Base-by-base conservation (phyloP, 2,113 vertebrate species). In the Brachypodius melanocephalos region DNA sequence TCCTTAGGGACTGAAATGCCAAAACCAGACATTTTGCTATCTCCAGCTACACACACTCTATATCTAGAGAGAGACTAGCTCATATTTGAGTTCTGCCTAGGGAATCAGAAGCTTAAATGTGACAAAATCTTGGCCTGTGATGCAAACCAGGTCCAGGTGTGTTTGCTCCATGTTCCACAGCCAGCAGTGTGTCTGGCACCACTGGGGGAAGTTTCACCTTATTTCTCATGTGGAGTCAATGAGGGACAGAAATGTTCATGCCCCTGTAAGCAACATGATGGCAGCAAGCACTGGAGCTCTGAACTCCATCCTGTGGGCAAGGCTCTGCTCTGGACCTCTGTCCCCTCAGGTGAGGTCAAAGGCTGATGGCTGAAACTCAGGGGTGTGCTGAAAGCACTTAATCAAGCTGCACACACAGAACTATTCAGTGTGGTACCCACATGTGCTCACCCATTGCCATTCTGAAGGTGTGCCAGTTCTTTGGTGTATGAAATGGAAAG, bases 401-500 rank as follows among this genome's bases (percentile, higher is more conserved):
- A 45, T 32, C 29, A 1, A 86, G 78, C 78, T 75, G 46, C 63
- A 34, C 10, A 1, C 20, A 6, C 26, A 85, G 52, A 73, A 32
- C 57, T 87, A 25, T 29, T 83, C 69, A 36, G 67, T 82, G 57
- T 78, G 43, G 38, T 38, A 38, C 38, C 38, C 38, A 38, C 78
- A 38, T 88, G 43, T 79, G 89, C 63, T 97, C 93, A 83, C 59
- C 93, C 86, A 81, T 96, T 97, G 84, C 85, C 88, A 84, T 94
- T 91, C 95, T 93, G 92, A 97, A 95, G 97, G 96, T 95, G 75
- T 92, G 89, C 90, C 95, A 95, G 36, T 95, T 97, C 91, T 81
- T 93, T 95, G 89, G 90, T 95, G 82, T 97, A 95, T 94, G 96
- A 95, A 97, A 97, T 96, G 71, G 93, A 97, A 98, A 96, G 96